A percentile compares a stretch with the other conserved stretches of the same genome.
Conservation (phyloP, 2,888 invertebrate genomes). For the Cylindroiulus punctatus region DNA sequence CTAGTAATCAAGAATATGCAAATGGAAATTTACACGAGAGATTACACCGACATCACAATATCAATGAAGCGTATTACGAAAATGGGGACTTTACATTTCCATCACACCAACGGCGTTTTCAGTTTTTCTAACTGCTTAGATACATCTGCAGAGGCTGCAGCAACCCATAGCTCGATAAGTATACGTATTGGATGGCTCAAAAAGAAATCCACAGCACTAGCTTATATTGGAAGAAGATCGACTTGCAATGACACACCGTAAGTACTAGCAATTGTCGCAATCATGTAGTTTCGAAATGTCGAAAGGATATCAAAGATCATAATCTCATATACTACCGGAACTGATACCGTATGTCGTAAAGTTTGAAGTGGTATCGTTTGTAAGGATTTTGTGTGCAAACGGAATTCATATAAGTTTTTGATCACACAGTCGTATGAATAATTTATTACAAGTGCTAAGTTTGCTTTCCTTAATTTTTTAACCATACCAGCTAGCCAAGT, state of each 20-base stretch:
- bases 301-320: slow-evolving; percentile 15
- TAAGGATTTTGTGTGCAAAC: not conserved
- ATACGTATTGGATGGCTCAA: not conserved
- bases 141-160: not conserved
- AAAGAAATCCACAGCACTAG: not conserved
- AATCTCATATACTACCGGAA: not conserved
- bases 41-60: slow-evolving; percentile 47
- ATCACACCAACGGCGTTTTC: slow-evolving; percentile 29
- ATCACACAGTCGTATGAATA: too few relatives aligned
- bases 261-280: slow-evolving; percentile 43
- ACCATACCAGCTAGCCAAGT: too few relatives aligned
- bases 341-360: not conserved
- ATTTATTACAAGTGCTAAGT: too few relatives aligned
- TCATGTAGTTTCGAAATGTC: slow-evolving; percentile 40
- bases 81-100: slow-evolving; percentile 44
- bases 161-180: not conserved
- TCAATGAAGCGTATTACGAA: slow-evolving; percentile 47
- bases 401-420: not conserved
- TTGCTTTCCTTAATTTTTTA: too few relatives aligned
- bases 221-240: slow-evolving; percentile 38
- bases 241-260: not conserved
- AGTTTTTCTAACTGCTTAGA: not conserved
- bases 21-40: slow-evolving; percentile 45
- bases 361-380: not conserved
- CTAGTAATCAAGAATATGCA: slow-evolving; percentile 47